Evolutionary conservation across 2,797 vertebrate species (phyloP).

Genomic region (Vireo griseus): DNA sequence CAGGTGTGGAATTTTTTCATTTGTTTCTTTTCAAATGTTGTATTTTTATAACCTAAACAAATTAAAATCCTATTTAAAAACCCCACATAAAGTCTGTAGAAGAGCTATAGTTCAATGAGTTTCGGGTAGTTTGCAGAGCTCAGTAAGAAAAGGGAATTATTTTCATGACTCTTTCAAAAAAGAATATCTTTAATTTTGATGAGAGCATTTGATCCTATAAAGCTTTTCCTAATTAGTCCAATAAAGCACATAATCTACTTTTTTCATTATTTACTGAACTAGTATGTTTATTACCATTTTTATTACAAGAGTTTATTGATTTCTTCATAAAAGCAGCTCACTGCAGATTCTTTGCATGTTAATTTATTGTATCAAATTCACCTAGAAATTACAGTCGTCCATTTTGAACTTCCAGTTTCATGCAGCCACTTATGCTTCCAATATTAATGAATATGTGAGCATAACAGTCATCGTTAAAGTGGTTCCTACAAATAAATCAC

Average conservation of each 20-base stretch:
- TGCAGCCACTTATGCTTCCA: background rate
- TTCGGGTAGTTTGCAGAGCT: background rate
- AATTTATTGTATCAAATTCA: constrained; percentile 3
- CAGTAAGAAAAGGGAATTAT: background rate
- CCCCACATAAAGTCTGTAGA: background rate
- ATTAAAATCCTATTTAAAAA: background rate
- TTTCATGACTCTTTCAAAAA: constrained; percentile 3
- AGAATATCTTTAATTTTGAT: constrained; percentile 41
- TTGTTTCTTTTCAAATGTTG: background rate
- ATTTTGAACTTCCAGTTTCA: background rate
- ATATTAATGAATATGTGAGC: background rate
- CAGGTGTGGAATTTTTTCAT: background rate
- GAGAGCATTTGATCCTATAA: constrained; percentile 7
- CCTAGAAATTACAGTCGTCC: background rate
- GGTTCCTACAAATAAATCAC: background rate
- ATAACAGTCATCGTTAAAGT: rapidly evolving
- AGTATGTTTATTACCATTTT: constrained; percentile 38
- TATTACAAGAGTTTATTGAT: constrained; percentile 41
- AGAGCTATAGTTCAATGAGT: background rate
- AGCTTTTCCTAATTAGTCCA: constrained; percentile 38
- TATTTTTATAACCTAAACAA: background rate
- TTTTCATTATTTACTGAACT: constrained; percentile 49
- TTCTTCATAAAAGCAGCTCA: constrained; percentile 41
- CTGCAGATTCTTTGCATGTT: background rate
- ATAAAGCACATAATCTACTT: constrained; percentile 20